phyloP scores from a whole-genome alignment of 2,888 invertebrate species.

The Agrotis ipsilon region DNA sequence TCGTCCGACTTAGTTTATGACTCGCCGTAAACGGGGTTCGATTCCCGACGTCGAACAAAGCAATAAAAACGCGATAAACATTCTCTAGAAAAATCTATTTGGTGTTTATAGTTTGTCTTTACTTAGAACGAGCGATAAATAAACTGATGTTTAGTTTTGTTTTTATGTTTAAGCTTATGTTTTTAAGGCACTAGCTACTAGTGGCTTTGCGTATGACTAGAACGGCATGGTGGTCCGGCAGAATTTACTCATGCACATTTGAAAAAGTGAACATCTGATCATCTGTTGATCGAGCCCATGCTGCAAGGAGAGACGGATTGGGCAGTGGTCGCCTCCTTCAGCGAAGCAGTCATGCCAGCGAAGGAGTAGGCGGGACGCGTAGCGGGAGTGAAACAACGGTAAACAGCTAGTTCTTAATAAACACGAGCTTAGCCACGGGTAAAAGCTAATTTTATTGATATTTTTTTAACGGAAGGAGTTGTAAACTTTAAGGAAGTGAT shows the following conservation, averaged over 20 bases:
- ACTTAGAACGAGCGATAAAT: conserved; percentile 63
- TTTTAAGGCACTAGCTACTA: too few species aligned
- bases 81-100: conserved; percentile 75
- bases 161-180: conserved; percentile 28
- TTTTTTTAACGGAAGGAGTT: neutral
- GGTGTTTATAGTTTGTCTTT: conserved; percentile 73
- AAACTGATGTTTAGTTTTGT: conserved; percentile 39
- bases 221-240: too few species aligned
- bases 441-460: too few species aligned
- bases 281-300: too few species aligned
- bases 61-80: conserved; percentile 81
- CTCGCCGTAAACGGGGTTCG: conserved; percentile 81
- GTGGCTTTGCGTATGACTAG: too few species aligned
- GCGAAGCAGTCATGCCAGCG: too few species aligned
- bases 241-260: too few species aligned
- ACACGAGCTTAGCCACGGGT: too few species aligned
- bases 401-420: too few species aligned
- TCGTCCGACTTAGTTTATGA: conserved; percentile 79
- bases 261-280: too few species aligned
- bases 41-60: conserved; percentile 79
- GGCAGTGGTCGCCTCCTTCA: neutral
- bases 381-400: too few species aligned
- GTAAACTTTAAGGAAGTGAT: conserved; percentile 3
- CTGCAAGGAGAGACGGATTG: too few species aligned
- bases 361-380: neutral